These are phyloP conservation scores for Tragelaphus eurycerus DNA, from an alignment of 2,797 vertebrate genomes.

Conservation along the genomic window DNA sequence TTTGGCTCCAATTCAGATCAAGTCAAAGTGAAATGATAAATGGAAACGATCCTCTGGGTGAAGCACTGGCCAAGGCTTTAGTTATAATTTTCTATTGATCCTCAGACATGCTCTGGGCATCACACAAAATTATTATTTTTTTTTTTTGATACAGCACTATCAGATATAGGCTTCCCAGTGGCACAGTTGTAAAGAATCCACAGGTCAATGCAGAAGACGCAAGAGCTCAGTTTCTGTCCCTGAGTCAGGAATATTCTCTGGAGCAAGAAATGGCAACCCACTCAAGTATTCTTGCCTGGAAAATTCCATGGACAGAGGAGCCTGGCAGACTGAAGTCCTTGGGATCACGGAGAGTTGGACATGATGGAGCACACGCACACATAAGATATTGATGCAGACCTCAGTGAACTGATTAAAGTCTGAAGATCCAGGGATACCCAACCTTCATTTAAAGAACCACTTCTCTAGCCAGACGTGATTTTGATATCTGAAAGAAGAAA, in stretches of 20 bases:
- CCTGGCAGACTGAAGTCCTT: not conserved
- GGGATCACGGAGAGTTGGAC: not conserved
- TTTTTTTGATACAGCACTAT: not conserved
- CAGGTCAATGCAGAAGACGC: not conserved
- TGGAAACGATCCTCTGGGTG: not conserved
- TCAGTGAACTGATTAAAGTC: not conserved
- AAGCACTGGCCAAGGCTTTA: slow-evolving; percentile 6
- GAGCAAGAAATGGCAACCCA: not conserved
- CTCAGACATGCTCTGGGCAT: not conserved
- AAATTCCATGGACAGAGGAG: not conserved
- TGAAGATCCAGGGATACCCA: not conserved
- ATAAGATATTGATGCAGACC: not conserved
- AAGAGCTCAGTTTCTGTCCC: not conserved
- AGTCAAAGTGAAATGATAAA: slow-evolving; percentile 43
- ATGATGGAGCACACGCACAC: not conserved
- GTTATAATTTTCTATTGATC: slow-evolving; percentile 39
- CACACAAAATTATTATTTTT: not conserved
- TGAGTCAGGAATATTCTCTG: not conserved
- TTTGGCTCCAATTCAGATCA: slow-evolving; percentile 14
- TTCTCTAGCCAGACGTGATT: not conserved
- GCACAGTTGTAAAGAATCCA: not conserved
- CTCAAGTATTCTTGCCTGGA: not conserved
- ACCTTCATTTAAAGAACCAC: not conserved
- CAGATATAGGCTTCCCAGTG: not conserved
- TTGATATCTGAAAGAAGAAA: not conserved